Evolutionary conservation across 1,140 invertebrate genomes (phyloP).

Genomic region (Heliconius nattereri): DNA sequence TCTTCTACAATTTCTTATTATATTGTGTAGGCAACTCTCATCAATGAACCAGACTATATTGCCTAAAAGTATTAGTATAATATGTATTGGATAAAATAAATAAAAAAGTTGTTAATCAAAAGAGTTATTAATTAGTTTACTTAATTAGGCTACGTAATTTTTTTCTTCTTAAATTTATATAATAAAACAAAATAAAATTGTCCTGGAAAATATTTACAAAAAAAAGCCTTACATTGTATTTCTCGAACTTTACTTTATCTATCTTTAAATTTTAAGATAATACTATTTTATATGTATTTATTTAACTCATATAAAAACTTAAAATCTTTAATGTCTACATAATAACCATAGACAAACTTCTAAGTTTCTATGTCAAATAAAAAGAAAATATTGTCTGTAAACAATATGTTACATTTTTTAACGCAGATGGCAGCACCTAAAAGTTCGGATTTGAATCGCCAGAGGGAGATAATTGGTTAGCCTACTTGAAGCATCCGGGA

Average conservation of each 20-base stretch:
- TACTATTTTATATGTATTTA: not conserved
- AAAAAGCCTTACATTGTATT: no score
- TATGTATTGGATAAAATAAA: not conserved
- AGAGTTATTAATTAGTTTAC: no score
- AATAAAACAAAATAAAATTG: no score
- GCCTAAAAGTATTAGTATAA: not conserved
- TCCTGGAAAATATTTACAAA: no score
- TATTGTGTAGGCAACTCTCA: not conserved
- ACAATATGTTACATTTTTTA: slow-evolving; percentile 56
- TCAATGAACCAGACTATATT: not conserved
- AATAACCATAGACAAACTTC: not conserved
- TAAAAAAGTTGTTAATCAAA: no score
- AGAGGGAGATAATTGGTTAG: slow-evolving; percentile 80
- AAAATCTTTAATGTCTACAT: not conserved
- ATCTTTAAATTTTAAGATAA: not conserved
- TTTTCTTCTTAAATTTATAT: no score
- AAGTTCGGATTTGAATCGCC: slow-evolving; percentile 67
- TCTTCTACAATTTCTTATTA: slow-evolving; percentile 5
- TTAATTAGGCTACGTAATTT: no score
- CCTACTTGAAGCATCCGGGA: slow-evolving; percentile 82
- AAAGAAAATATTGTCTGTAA: slow-evolving; percentile 50
- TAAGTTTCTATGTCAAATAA: slow-evolving; percentile 17
- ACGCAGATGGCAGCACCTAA: slow-evolving; percentile 67
- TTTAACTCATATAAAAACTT: not conserved
- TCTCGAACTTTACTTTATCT: no score